Conservation (phyloP, 1,140 invertebrate genomes). For the Drosophila jambulina region DNA sequence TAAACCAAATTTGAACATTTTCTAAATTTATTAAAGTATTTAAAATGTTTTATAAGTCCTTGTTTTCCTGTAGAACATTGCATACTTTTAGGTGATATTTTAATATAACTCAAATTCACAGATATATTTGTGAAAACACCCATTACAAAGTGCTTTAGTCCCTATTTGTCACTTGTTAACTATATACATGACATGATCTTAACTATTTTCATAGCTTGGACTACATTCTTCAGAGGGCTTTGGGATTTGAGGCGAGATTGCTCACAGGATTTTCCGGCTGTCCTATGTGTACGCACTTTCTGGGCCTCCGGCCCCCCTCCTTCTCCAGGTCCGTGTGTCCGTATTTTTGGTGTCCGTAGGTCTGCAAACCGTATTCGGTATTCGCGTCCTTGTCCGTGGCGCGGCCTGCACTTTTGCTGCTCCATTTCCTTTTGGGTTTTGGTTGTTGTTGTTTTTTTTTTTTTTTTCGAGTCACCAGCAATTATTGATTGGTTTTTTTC, state of each 20-base stretch:
- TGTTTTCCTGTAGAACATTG: too few relatives aligned
- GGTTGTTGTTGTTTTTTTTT: slow-evolving; percentile 26
- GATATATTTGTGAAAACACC: not conserved
- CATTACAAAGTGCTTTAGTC: not conserved
- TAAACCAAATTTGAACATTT: too few relatives aligned
- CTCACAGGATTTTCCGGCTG: not conserved
- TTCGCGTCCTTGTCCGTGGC: slow-evolving; percentile 28
- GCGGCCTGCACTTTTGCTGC: slow-evolving; percentile 47
- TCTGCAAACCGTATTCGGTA: slow-evolving; percentile 6
- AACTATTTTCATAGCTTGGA: not conserved
- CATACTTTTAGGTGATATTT: not conserved
- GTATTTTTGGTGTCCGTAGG: slow-evolving; percentile 18
- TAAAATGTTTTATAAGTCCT: too few relatives aligned
- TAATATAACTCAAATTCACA: not conserved
- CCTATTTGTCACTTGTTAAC: not conserved
- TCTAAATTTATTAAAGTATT: too few relatives aligned
- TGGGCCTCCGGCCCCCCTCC: not conserved
- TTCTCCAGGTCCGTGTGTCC: not conserved
- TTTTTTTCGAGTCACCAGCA: slow-evolving; percentile 46
- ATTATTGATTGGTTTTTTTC: slow-evolving; percentile 68
- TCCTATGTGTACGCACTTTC: slow-evolving; percentile 42
- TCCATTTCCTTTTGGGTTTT: slow-evolving; percentile 43
- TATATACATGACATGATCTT: not conserved
- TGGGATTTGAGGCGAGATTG: not conserved
- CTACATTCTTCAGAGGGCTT: too few relatives aligned